These are phyloP conservation scores for Dioctria linearis DNA, from an alignment of 2,888 invertebrate species.

Conservation along the genomic window DNA sequence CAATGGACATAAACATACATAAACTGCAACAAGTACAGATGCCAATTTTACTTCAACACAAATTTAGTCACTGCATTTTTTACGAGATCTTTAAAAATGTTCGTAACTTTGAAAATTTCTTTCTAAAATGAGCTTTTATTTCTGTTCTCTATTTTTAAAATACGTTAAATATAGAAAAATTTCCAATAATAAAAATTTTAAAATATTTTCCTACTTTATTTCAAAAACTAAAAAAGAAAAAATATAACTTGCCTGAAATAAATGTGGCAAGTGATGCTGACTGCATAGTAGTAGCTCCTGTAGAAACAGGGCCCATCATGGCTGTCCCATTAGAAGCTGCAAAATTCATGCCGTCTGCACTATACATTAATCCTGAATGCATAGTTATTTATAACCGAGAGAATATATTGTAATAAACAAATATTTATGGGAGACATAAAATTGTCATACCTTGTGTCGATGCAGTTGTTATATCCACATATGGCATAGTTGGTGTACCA, in stretches of 20 bases:
- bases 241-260: constrained; percentile 59
- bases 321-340: constrained; percentile 59
- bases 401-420: background rate
- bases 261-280: constrained; percentile 60
- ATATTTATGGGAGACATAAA: constrained; percentile 23
- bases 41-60: too few relatives aligned
- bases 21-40: too few relatives aligned
- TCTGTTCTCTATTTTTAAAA: too few relatives aligned
- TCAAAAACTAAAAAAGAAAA: constrained; percentile 7
- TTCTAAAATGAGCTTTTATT: too few relatives aligned
- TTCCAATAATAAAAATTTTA: too few relatives aligned
- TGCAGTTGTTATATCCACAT: constrained; percentile 61
- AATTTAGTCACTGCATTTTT: too few relatives aligned
- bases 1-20: too few relatives aligned
- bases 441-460: constrained; percentile 59
- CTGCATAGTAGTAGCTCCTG: constrained; percentile 60
- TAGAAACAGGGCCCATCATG: constrained; percentile 66
- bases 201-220: too few relatives aligned
- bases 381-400: background rate
- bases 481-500: constrained; percentile 60
- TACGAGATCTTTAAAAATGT: too few relatives aligned
- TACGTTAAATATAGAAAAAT: too few relatives aligned
- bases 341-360: constrained; percentile 67
- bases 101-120: too few relatives aligned
- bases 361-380: constrained; percentile 69